Percentiles rank a stretch among this genome's conserved stretches.
phyloP scores from a whole-genome alignment of 2,113 vertebrate genomes.

The Chloebia gouldiae region DNA sequence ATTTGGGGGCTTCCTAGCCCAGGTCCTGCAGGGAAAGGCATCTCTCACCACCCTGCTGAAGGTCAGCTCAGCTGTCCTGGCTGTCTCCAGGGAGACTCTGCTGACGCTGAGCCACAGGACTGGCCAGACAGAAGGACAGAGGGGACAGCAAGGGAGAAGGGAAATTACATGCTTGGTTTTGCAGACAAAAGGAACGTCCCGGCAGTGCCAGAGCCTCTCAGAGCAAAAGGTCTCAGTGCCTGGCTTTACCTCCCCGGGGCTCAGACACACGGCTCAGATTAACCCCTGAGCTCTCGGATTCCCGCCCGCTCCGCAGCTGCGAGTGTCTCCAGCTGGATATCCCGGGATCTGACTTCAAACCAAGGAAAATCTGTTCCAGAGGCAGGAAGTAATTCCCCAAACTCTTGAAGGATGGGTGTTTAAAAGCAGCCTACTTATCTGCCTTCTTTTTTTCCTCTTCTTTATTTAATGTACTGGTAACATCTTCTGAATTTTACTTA shows the following conservation, averaged over 20 bases:
- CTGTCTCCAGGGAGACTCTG: constrained; percentile 1
- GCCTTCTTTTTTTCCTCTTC: not conserved
- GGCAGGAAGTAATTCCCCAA: not conserved
- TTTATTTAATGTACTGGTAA: not conserved
- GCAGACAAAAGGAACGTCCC: not conserved
- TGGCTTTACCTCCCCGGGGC: not conserved
- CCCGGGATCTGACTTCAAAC: not conserved
- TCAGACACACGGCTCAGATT: not conserved
- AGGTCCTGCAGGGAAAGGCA: not conserved
- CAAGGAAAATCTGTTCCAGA: not conserved
- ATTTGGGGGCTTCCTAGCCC: not conserved
- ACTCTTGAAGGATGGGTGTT: not conserved
- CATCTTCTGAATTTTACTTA: not conserved
- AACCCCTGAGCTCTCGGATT: not conserved
- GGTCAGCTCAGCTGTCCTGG: not conserved
- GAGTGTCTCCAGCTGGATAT: not conserved
- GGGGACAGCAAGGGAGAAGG: not conserved
- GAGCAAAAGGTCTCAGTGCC: not conserved
- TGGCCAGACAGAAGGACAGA: not conserved
- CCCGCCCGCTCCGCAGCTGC: not conserved
- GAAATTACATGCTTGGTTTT: constrained; percentile 41
- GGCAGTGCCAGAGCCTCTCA: not conserved
- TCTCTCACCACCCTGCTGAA: not conserved
- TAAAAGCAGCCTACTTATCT: not conserved
- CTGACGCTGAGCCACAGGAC: not conserved